Percentiles rank a stretch among this genome's conserved stretches.
Conservation (phyloP, 2,888 invertebrate species). For the Podabrus alpinus region DNA sequence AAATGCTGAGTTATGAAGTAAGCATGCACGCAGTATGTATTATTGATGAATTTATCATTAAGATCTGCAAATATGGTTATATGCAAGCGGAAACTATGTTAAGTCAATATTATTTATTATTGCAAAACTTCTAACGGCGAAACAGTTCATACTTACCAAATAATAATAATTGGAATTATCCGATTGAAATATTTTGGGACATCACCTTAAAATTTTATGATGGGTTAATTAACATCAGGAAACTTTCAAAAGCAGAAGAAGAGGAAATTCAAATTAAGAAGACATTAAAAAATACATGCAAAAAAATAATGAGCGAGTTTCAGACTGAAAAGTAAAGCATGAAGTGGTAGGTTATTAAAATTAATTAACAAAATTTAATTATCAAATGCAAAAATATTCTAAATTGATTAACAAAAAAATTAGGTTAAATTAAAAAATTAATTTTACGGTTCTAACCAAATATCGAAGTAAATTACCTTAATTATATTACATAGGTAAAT, state of each 20-base stretch:
- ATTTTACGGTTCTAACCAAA: neutral
- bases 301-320: neutral
- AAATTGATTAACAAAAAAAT: neutral
- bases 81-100: conserved; percentile 39
- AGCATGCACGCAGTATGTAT: conserved; percentile 43
- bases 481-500: neutral
- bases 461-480: neutral
- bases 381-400: neutral
- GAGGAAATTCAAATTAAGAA: neutral
- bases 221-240: neutral
- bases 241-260: neutral
- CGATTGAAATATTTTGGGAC: neutral
- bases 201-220: too few relatives aligned
- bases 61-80: conserved; percentile 43
- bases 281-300: neutral
- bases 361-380: neutral
- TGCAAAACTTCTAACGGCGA: conserved; percentile 8
- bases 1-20: conserved; percentile 38
- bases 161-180: neutral
- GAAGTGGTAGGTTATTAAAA: neutral
- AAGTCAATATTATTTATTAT: conserved; percentile 30
- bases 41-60: conserved; percentile 47
- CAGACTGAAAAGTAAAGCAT: neutral
- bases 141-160: neutral
- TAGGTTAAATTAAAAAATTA: neutral